phyloP scores from a whole-genome alignment of 2,113 vertebrate species.

The Dolichotis patagonum region DNA sequence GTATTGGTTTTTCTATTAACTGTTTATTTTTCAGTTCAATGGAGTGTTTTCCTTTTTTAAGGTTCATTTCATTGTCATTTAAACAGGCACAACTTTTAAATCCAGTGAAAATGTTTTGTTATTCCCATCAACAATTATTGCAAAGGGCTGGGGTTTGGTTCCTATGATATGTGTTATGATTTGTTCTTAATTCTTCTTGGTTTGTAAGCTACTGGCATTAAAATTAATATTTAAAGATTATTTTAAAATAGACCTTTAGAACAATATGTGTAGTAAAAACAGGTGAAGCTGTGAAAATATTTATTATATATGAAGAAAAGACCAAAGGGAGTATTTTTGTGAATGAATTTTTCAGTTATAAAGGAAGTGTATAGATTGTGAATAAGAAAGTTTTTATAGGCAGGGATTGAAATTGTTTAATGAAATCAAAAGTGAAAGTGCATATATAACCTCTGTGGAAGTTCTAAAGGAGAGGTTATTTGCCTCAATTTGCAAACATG shows the following conservation, averaged over 20 bases:
- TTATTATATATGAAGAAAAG: not conserved
- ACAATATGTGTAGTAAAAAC: not conserved
- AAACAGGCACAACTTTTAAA: not conserved
- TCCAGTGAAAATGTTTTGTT: not conserved
- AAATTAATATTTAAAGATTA: not conserved
- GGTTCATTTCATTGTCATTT: not conserved
- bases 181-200: not conserved
- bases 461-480: not conserved
- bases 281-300: not conserved
- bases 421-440: not conserved
- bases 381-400: not conserved
- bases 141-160: not conserved
- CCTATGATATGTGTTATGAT: not conserved
- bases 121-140: not conserved
- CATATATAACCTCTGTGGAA: not conserved
- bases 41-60: not conserved
- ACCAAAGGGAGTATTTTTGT: not conserved
- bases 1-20: not conserved
- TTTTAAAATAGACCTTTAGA: not conserved
- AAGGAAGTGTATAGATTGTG: not conserved
- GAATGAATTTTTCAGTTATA: not conserved
- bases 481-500: not conserved
- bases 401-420: not conserved
- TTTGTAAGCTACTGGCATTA: not conserved
- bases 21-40: constrained; percentile 30